phyloP scores from a whole-genome alignment of 2,888 invertebrate genomes.

The Lathronympha strigana region DNA sequence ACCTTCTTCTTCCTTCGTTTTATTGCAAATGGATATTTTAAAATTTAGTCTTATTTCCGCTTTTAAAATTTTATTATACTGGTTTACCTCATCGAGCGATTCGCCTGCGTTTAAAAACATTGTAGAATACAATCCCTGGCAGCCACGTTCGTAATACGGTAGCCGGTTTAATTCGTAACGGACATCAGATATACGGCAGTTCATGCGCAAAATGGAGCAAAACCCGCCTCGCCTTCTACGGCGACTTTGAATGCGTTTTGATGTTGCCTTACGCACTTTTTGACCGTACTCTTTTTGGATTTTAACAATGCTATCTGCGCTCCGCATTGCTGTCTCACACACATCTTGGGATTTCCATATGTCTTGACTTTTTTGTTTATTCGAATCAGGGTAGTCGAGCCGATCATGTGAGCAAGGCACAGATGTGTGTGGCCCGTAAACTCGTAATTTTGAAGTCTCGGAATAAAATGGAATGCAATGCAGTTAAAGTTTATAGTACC shows the following conservation, averaged over 20 bases:
- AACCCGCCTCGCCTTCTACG: conserved; percentile 44
- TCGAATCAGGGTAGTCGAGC: conserved; percentile 13
- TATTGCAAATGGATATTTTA: no score
- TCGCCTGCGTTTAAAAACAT: not conserved
- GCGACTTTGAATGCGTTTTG: conserved; percentile 40
- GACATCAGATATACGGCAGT: conserved; percentile 47
- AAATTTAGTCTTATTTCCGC: no score
- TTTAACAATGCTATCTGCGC: conserved; percentile 40
- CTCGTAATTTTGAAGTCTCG: no score
- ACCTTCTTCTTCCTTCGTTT: no score
- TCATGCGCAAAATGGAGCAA: conserved; percentile 48
- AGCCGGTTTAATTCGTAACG: conserved; percentile 60
- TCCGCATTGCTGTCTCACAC: conserved; percentile 14
- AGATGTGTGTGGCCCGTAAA: no score
- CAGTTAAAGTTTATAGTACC: no score
- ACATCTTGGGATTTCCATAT: conserved; percentile 31
- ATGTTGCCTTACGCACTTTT: conserved; percentile 38
- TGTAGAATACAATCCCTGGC: conserved; percentile 11
- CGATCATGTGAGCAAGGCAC: conserved; percentile 16
- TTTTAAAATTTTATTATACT: not conserved
- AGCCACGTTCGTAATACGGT: conserved; percentile 49
- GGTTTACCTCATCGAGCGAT: not conserved
- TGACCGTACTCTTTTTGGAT: conserved; percentile 29
- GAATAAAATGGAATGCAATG: no score
- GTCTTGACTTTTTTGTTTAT: conserved; percentile 5